Percentiles rank a stretch among this genome's conserved stretches.
These are phyloP conservation scores for Fissipunctia ypsillon DNA, from an alignment of 2,888 invertebrate genomes.

Conservation along the genomic window DNA sequence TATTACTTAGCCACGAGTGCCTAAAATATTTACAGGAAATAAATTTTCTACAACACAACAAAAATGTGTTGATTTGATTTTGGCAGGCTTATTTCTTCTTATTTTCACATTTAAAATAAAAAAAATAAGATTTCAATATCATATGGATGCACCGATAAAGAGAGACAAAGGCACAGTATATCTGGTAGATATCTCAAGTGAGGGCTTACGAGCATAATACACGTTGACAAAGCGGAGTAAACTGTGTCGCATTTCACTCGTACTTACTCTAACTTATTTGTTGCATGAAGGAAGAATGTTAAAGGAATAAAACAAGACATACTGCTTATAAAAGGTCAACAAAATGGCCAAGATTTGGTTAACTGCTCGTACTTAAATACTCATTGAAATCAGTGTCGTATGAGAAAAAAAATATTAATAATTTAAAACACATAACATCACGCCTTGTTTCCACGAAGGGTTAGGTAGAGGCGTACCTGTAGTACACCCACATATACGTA, in stretches of 20 bases:
- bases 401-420: not conserved
- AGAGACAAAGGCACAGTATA: constrained; percentile 64
- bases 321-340: not conserved
- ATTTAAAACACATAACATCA: too few relatives aligned
- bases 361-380: not conserved
- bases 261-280: constrained; percentile 71
- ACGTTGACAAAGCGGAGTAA: constrained; percentile 74
- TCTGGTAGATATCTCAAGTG: constrained; percentile 70
- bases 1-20: too few relatives aligned
- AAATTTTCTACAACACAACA: not conserved
- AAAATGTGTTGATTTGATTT: not conserved
- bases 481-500: too few relatives aligned
- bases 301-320: too few relatives aligned
- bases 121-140: constrained; percentile 35
- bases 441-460: too few relatives aligned
- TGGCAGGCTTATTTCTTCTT: too few relatives aligned
- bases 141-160: constrained; percentile 55
- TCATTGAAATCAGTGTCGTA: not conserved
- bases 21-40: too few relatives aligned
- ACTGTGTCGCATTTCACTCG: constrained; percentile 65
- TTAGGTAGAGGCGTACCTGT: too few relatives aligned
- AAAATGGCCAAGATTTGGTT: not conserved
- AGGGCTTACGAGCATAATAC: constrained; percentile 75
- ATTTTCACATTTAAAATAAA: not conserved
- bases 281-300: constrained; percentile 53